A percentile compares a stretch with the other conserved stretches of the same genome.
These are phyloP conservation scores for Pao palembangensis DNA, from an alignment of 2,113 vertebrate species.

Conservation along the genomic window DNA sequence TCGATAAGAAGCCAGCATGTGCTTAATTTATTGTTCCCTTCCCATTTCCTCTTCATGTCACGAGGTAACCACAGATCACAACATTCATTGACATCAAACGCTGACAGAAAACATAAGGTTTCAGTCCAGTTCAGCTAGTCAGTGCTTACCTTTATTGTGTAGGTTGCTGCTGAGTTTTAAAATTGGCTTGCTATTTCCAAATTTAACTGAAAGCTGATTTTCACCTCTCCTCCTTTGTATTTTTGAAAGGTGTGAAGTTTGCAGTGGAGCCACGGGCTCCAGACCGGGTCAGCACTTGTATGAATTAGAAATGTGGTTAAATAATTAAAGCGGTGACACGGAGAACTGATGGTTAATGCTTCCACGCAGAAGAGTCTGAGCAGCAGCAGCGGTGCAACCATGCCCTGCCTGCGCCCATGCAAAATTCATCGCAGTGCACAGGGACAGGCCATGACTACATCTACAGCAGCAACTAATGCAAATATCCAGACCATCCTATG, in stretches of 20 bases:
- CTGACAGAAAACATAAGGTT: neutral
- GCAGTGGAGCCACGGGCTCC: conserved; percentile 17
- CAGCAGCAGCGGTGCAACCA: conserved; percentile 66
- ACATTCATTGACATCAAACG: conserved; percentile 15
- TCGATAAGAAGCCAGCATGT: conserved; percentile 21
- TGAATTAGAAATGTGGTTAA: conserved; percentile 75
- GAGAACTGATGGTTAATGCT: conserved; percentile 69
- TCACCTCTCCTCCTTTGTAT: neutral
- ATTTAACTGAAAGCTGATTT: conserved; percentile 9
- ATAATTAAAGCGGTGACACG: conserved; percentile 73
- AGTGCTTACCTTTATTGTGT: neutral
- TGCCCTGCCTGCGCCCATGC: conserved; percentile 60
- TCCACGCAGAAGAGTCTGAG: conserved; percentile 64
- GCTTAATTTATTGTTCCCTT: conserved; percentile 51
- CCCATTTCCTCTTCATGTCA: conserved; percentile 42
- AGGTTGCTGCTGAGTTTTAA: neutral
- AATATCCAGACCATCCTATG: conserved; percentile 17
- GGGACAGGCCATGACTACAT: conserved; percentile 40
- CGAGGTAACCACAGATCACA: conserved; percentile 21
- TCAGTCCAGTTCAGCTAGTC: neutral
- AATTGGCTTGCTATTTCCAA: neutral
- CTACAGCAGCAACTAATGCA: conserved; percentile 26
- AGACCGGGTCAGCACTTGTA: conserved; percentile 48
- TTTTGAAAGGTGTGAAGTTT: conserved; percentile 55
- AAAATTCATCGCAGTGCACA: conserved; percentile 63